A percentile compares a stretch with the other conserved stretches of the same genome.
phyloP scores from a whole-genome alignment of 2,113 vertebrate genomes.

The Tupaia chinensis region DNA sequence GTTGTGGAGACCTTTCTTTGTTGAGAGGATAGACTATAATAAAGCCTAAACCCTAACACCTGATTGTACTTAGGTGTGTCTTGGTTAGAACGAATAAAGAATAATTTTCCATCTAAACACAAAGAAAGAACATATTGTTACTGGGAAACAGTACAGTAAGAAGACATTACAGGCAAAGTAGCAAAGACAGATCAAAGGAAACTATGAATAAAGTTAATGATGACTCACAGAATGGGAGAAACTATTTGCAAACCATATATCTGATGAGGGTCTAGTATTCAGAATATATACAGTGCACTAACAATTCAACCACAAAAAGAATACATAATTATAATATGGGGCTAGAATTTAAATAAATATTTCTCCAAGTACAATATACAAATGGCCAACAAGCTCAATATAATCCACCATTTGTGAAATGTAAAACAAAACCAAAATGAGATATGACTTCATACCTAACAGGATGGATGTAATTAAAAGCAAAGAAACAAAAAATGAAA shows the following conservation, averaged over 20 bases:
- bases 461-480: not conserved
- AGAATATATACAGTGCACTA: conserved; percentile 16
- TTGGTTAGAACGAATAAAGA: not conserved
- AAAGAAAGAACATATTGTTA: not conserved
- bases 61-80: not conserved
- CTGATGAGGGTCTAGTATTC: not conserved
- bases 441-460: not conserved
- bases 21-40: not conserved
- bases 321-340: not conserved
- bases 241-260: not conserved
- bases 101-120: not conserved
- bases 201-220: not conserved
- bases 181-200: not conserved
- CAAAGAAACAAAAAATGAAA: not conserved
- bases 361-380: not conserved
- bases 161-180: not conserved
- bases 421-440: not conserved
- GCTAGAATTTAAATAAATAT: not conserved
- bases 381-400: not conserved
- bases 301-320: not conserved
- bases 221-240: not conserved
- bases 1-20: not conserved
- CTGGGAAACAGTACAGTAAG: not conserved
- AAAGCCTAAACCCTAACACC: not conserved
- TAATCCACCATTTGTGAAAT: not conserved